Percentiles rank a stretch among this genome's conserved stretches.
phyloP scores from a whole-genome alignment of 2,888 invertebrate species.

The Pasiphila rectangulata region DNA sequence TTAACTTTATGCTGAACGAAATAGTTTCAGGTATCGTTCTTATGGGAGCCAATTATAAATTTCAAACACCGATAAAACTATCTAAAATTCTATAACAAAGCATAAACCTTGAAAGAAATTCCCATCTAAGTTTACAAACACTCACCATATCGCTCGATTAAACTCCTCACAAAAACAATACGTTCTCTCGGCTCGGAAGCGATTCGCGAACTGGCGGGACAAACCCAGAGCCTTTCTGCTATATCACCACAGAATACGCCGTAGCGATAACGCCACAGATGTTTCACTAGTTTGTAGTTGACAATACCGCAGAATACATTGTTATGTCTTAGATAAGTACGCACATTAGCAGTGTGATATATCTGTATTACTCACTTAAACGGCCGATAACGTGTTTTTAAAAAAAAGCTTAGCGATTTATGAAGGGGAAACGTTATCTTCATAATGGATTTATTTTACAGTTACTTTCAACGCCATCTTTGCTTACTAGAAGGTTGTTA shows the following conservation, averaged over 20 bases:
- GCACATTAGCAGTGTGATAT: slow-evolving; percentile 5
- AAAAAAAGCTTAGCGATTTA: too few relatives aligned
- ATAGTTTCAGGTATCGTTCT: neutral
- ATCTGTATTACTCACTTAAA: neutral
- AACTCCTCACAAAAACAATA: slow-evolving; percentile 17
- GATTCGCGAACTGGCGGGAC: slow-evolving; percentile 36
- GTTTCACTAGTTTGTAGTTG: slow-evolving; percentile 1
- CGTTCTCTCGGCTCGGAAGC: slow-evolving; percentile 34
- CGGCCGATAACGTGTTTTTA: neutral
- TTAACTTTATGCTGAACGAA: too few relatives aligned
- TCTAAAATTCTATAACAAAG: neutral
- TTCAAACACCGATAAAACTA: neutral
- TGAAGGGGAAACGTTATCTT: too few relatives aligned
- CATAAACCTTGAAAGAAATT: slow-evolving; percentile 13
- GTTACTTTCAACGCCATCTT: too few relatives aligned
- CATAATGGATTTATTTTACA: too few relatives aligned
- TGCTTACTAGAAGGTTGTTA: too few relatives aligned
- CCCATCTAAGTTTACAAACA: slow-evolving; percentile 46
- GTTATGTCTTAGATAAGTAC: neutral
- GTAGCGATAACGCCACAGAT: slow-evolving; percentile 9
- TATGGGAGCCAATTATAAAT: too few relatives aligned
- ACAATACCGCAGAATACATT: slow-evolving; percentile 1
- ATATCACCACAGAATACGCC: slow-evolving; percentile 15
- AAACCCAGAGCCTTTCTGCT: slow-evolving; percentile 17
- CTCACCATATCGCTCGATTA: slow-evolving; percentile 41